Conservation (phyloP, 2,888 invertebrate genomes). For the Belgica antarctica region DNA sequence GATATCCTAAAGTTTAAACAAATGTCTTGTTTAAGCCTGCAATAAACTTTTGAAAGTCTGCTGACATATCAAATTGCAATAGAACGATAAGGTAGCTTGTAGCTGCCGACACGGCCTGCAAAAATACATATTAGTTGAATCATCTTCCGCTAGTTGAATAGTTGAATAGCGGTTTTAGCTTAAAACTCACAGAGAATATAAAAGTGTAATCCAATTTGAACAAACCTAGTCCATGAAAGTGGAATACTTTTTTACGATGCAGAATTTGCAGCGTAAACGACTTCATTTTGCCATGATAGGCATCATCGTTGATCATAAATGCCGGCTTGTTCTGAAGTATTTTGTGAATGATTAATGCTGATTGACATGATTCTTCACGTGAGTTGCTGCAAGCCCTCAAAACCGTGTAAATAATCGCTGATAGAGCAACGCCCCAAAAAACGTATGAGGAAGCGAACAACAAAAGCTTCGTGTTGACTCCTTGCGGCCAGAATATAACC, state of each 20-base stretch:
- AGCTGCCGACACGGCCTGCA: conserved; percentile 54
- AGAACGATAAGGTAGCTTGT: conserved; percentile 51
- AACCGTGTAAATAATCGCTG: conserved; percentile 51
- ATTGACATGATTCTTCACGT: conserved; percentile 49
- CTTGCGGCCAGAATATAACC: conserved; percentile 50
- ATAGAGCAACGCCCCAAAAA: conserved; percentile 50
- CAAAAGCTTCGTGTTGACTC: conserved; percentile 49
- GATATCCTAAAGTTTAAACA: background rate
- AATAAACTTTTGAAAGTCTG: conserved; percentile 47
- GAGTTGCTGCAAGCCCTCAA: conserved; percentile 45
- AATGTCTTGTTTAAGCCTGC: background rate
- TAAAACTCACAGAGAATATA: conserved; percentile 53
- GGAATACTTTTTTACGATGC: conserved; percentile 52
- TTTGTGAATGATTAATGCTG: conserved; percentile 55
- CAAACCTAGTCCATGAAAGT: conserved; percentile 52
- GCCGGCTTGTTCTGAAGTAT: conserved; percentile 55
- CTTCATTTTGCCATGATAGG: conserved; percentile 55
- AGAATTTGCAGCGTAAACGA: conserved; percentile 54
- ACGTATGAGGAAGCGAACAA: conserved; percentile 51
- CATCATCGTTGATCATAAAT: conserved; percentile 54
- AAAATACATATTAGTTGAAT: conserved; percentile 37
- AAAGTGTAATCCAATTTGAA: conserved; percentile 55
- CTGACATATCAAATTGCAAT: conserved; percentile 53
- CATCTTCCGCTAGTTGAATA: background rate
- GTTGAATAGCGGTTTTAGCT: background rate